Base-by-base conservation (phyloP, 2,888 invertebrate genomes). In the Hyalella azteca region DNA sequence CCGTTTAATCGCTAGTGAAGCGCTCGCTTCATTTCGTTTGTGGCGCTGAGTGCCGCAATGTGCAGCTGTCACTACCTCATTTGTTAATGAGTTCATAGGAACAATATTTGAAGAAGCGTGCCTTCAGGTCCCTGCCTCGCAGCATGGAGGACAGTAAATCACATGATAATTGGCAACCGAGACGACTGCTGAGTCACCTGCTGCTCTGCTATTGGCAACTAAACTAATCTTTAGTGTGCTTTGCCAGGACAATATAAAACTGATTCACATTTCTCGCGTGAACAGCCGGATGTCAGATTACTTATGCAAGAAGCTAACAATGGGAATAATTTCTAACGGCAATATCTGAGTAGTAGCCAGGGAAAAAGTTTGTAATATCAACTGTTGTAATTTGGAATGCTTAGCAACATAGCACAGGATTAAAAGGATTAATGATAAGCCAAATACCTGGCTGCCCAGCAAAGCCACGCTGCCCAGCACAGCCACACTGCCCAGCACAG, bases 51-150 rank as follows among this genome's bases (percentile, higher is more conserved):
- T 3, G 26, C 29, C 29, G 26, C 54, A 54, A 26, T 54, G 22
- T 26, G n/a, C 26, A 26, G 54, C 54, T 54, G 54, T 29, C 54
- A 29, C 29, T 29, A 29, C 26, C 54, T 54, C 54, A 54, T 22
- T 54, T 22, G 66, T 36, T 66, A 66, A 66, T 66, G 66, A 66
- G 66, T 36, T 66, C 66, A 66, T 66, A 36, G 36, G 66, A 66
- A n/a, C 36, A 32, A 3, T 15, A 36, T 32, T 29, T 36, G 32
- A 66, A 66, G 36, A 66, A n/a, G 36, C 29, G 66, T 36, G 32
- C 19, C 29, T 11, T 15, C 13, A 66, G 36, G 29, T n/a, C n/a
- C 36, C 66, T 36, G 32, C 36, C 36, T 66, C n/a, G n/a, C 36
- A 66, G 66, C 36, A 19, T 36, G 7, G 66, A 5, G 19, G n/a